Evolutionary conservation across 2,797 vertebrate species (phyloP).

Genomic region (Characodon lateralis): DNA sequence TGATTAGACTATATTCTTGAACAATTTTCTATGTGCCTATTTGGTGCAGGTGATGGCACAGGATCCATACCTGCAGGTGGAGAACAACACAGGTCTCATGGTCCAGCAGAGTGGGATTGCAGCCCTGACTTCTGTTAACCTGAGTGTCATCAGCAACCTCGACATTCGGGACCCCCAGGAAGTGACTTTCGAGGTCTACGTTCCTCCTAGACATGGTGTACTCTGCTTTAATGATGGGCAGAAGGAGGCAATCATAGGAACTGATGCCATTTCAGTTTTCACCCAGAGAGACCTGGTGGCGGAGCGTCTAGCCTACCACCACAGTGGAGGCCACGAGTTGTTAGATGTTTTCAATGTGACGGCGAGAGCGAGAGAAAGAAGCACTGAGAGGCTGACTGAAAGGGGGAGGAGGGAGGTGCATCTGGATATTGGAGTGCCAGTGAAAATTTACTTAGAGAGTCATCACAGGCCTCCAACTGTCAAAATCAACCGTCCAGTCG

Average conservation of each 20-base stretch:
- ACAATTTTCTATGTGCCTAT: background rate
- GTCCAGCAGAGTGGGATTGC: constrained; percentile 81
- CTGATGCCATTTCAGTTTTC: constrained; percentile 74
- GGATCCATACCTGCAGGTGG: constrained; percentile 83
- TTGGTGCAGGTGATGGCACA: constrained; percentile 85
- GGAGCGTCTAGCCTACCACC: constrained; percentile 80
- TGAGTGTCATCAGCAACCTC: constrained; percentile 88
- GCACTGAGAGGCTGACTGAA: constrained; percentile 24
- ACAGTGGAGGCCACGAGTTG: constrained; percentile 79
- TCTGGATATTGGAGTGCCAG: constrained; percentile 75
- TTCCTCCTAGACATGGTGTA: constrained; percentile 81
- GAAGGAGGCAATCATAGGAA: constrained; percentile 19
- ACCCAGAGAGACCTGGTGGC: constrained; percentile 83
- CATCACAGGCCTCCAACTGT: constrained; percentile 79
- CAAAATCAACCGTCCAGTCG: constrained; percentile 76
- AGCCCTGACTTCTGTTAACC: constrained; percentile 78
- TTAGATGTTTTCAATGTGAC: constrained; percentile 86
- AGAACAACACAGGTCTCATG: constrained; percentile 87
- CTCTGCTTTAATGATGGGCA: constrained; percentile 76
- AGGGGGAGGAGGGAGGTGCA: constrained; percentile 61
- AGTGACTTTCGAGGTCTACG: constrained; percentile 80
- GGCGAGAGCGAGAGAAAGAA: constrained; percentile 69
- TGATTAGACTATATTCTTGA: background rate
- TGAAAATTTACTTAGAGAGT: constrained; percentile 84
- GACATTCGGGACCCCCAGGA: constrained; percentile 86